Base-by-base conservation (phyloP, 1,140 invertebrate genomes). In the Plodia interpunctella region DNA sequence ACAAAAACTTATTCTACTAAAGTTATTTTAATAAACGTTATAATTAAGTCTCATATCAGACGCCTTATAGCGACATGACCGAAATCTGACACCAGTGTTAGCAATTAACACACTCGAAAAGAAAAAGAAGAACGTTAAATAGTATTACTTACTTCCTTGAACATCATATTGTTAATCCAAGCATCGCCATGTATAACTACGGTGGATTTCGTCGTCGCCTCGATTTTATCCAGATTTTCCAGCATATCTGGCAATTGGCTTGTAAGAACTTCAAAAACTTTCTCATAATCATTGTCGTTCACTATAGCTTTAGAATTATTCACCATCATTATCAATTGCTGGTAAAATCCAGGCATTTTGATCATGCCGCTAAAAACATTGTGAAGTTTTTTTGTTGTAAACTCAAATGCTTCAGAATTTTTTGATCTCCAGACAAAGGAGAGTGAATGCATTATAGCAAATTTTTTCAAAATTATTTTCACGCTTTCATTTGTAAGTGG, bases 391-490 rank as follows among this genome's bases (percentile, higher is more conserved):
- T 51, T 57, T 25, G 35, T 59, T 15, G 70, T 53, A 6, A 44
- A 20, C 9, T 68, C 38, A 59, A 83, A 90, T 2, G 64, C 58
- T 5, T 80, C 72, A 8, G 74, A 74, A 32, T 88, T 69, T 49
- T 82, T 77, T 28, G 84, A 64, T 58, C 89, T 90, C 20, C 92
- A 68, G 0, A 89, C 90, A 62, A 90, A 83, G 0, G 91, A 91
- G 0, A 90, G 55, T 0, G 91, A 91, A 74, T 93, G 92, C 13
- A 91, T 83, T 53, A 84, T 88, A 6, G 86, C 92, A 66, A 92
- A 85, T 80, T 82, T 25, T 59, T 84, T 74, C 20, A 93, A 75
- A 0, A 90, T 81, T 2, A 90, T 44, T 13, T 67, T 72, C 4
- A 91, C 71, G 62, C 92, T 89, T 0, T 90, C 78, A 17, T 83